A percentile compares a stretch with the other conserved stretches of the same genome.
Conservation (phyloP, 1,140 invertebrate species). For the Alviniconcha marisindica region DNA sequence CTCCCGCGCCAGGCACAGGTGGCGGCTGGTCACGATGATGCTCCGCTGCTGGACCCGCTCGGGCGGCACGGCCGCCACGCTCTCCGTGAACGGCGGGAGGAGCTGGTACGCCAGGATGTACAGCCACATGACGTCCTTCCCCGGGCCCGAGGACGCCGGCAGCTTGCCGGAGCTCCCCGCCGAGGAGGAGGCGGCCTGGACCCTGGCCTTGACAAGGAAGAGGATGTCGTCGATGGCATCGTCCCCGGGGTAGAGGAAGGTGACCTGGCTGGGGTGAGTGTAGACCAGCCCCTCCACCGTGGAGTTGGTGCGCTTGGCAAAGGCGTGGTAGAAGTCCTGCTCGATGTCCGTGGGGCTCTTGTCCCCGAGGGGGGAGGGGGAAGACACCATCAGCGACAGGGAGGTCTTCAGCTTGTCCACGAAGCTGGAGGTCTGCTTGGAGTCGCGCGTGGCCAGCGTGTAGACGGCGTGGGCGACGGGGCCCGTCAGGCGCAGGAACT, state of each 20-base stretch:
- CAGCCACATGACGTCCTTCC: conserved; percentile 48
- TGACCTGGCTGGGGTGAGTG: conserved; percentile 67
- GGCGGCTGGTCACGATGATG: conserved; percentile 69
- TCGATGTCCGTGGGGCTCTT: conserved; percentile 60
- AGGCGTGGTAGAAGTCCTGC: conserved; percentile 70
- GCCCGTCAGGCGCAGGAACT: conserved; percentile 70
- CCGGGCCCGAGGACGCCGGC: not conserved
- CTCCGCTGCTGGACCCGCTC: conserved; percentile 55
- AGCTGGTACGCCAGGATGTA: conserved; percentile 64
- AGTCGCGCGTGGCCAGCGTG: conserved; percentile 66
- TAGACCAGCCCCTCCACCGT: conserved; percentile 67
- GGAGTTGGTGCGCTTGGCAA: conserved; percentile 61
- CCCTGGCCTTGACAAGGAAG: conserved; percentile 65
- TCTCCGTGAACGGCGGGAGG: conserved; percentile 37
- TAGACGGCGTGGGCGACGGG: conserved; percentile 61
- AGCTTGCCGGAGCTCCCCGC: conserved; percentile 39
- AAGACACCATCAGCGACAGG: conserved; percentile 58
- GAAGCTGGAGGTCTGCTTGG: conserved; percentile 58
- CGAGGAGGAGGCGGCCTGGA: conserved; percentile 39
- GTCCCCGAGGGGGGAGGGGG: conserved; percentile 59
- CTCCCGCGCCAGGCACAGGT: conserved; percentile 66
- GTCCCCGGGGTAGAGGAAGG: conserved; percentile 72
- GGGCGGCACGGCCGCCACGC: conserved; percentile 19
- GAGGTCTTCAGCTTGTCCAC: conserved; percentile 63
- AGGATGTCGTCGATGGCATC: conserved; percentile 69